Evolutionary conservation across 2,797 vertebrate genomes (phyloP), one percentile per base, ranked within the genome.

Genomic region (Carduelis carduelis): DNA sequence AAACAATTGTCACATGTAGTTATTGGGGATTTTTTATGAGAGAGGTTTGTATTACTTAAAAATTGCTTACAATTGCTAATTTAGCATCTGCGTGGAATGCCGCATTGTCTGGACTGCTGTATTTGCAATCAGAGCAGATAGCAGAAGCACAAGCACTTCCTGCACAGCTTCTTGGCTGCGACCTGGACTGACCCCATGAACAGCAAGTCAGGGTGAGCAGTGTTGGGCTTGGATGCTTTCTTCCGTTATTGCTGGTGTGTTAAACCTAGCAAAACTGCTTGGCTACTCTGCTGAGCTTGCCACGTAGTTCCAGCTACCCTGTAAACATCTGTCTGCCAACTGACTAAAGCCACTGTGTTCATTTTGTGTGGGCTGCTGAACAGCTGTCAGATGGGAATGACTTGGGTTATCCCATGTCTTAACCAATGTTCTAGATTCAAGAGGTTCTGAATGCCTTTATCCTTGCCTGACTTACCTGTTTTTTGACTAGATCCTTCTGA

Each of bases 241-340:
- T 93, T 87, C 83, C 0, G 0, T 88, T 89, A 37, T 50, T 13
- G 1, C 47, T 91, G 59, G 55, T 92, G 59, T 53, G 53, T 93
- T 93, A 96, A 95, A 76, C 85, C 83, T 47, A 84, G 91, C 64
- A 90, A 61, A 90, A 80, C 44, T 80, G 76, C 83, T 64, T 60
- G 74, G 30, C 66, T 84, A 83, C 74, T 91, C 34, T 72, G 63
- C 71, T 75, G 75, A 85, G 43, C 72, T 93, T 66, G 72, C 89
- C 85, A 82, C 4, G 1, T 75, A 94, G 70, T 77, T 95, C 77
- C 52, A 77, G 57, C 82, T 60, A 4, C 66, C 64, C 60, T 50
- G 49, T 74, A 87, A 91, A 89, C 92, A 93, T 92, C 81, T 89
- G 71, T 85, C 61, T 89, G 66, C 91, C 92, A 91, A 86, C 80